phyloP scores from a whole-genome alignment of 2,113 vertebrate genomes.

The Hippocampus barbouri region DNA sequence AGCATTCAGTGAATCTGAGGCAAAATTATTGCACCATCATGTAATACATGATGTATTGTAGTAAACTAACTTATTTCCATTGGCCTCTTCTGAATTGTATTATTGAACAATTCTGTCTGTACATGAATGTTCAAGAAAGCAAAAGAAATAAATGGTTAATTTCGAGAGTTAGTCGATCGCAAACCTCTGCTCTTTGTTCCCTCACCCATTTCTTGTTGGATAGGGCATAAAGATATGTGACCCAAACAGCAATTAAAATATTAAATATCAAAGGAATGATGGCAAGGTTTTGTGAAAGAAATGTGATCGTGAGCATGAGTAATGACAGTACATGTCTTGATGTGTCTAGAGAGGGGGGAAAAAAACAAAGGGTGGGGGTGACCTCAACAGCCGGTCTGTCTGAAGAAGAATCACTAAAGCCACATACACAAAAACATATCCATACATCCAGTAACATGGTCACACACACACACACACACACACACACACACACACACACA shows the following conservation, averaged over 20 bases:
- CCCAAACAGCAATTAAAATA: constrained; percentile 68
- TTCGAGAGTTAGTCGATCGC: not conserved
- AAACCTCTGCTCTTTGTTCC: constrained; percentile 47
- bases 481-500: constrained; percentile 27
- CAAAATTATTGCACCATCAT: constrained; percentile 1
- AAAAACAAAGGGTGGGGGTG: constrained; percentile 27
- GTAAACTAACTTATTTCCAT: not conserved
- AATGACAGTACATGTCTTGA: constrained; percentile 60
- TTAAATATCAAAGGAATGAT: constrained; percentile 65
- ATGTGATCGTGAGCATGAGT: constrained; percentile 68
- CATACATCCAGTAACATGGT: not conserved
- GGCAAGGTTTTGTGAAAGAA: constrained; percentile 62
- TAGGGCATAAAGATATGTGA: constrained; percentile 65
- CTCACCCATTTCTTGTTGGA: constrained; percentile 44
- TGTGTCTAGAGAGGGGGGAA: constrained; percentile 27
- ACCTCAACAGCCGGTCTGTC: constrained; percentile 64
- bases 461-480: not conserved
- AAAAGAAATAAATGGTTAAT: not conserved
- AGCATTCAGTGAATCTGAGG: constrained; percentile 9
- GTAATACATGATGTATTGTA: not conserved
- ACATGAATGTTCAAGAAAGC: not conserved
- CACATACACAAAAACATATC: not conserved
- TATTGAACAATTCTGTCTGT: not conserved
- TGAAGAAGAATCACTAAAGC: constrained; percentile 44
- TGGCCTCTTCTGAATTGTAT: not conserved